phyloP scores from a whole-genome alignment of 1,140 invertebrate species.

The Adelges cooleyi region DNA sequence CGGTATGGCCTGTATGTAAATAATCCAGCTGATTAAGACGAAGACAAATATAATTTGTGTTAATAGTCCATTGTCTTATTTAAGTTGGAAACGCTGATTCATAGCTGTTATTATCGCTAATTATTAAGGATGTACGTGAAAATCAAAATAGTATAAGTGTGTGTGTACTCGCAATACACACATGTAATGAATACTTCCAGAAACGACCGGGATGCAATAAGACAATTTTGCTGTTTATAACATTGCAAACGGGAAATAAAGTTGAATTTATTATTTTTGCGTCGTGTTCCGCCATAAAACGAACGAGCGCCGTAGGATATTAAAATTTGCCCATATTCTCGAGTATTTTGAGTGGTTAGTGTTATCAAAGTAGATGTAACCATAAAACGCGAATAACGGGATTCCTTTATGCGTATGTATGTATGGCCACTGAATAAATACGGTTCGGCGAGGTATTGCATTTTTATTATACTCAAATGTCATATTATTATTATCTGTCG shows the following conservation, averaged over 20 bases:
- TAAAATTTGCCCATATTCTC: constrained; percentile 22
- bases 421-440: neutral
- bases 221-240: constrained; percentile 14
- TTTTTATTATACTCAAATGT: constrained; percentile 19
- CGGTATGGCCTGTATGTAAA: too few relatives aligned
- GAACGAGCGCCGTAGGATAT: neutral
- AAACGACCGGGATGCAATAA: neutral
- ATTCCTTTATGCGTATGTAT: neutral
- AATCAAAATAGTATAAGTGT: too few relatives aligned
- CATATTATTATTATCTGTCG: neutral
- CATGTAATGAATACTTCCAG: too few relatives aligned
- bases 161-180: too few relatives aligned
- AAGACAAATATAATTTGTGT: too few relatives aligned
- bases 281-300: constrained; percentile 9
- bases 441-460: constrained; percentile 4
- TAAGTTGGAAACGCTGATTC: too few relatives aligned
- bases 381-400: constrained; percentile 22
- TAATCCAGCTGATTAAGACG: too few relatives aligned
- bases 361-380: constrained; percentile 18
- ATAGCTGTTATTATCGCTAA: too few relatives aligned
- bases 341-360: constrained; percentile 14
- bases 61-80: too few relatives aligned
- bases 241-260: neutral
- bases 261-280: constrained; percentile 18
- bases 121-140: too few relatives aligned